phyloP scores from a whole-genome alignment of 2,888 invertebrate species.

The Platerodrilus igneus region DNA sequence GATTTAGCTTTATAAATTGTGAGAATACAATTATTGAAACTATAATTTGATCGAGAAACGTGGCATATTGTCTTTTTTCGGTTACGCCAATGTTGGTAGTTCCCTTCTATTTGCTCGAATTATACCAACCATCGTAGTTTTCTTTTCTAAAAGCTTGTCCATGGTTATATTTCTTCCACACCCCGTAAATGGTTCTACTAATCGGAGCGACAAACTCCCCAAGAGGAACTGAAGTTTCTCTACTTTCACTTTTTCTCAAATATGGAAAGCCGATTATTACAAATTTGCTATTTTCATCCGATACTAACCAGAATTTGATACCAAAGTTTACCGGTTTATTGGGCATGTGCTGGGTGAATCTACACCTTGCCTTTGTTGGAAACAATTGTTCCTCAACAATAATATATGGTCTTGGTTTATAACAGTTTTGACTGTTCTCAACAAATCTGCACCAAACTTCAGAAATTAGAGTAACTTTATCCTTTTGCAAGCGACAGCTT shows the following conservation, averaged over 20 bases:
- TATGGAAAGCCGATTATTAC: constrained; percentile 17
- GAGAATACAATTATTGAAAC: constrained; percentile 13
- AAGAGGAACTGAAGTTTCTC: constrained; percentile 14
- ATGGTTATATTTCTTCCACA: constrained; percentile 2
- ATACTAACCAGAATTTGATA: not conserved
- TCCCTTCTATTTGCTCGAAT: constrained; percentile 23
- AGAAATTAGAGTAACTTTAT: not conserved
- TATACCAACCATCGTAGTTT: constrained; percentile 31
- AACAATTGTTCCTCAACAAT: not conserved
- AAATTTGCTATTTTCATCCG: constrained; percentile 10
- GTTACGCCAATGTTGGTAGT: constrained; percentile 22
- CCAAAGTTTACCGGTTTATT: not conserved
- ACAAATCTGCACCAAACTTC: constrained; percentile 1
- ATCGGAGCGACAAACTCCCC: constrained; percentile 12
- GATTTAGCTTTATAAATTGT: constrained; percentile 17
- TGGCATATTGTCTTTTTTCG: constrained; percentile 22
- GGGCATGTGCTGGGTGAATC: constrained; percentile 10
- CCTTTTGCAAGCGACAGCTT: too few relatives aligned
- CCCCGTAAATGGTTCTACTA: constrained; percentile 4
- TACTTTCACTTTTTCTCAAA: constrained; percentile 15
- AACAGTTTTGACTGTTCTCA: constrained; percentile 6
- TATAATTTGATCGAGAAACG: constrained; percentile 26
- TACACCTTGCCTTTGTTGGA: not conserved
- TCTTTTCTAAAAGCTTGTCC: constrained; percentile 27
- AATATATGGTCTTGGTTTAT: constrained; percentile 6